phyloP scores from a whole-genome alignment of 2,888 invertebrate genomes.

The Mechanitis mazaeus region DNA sequence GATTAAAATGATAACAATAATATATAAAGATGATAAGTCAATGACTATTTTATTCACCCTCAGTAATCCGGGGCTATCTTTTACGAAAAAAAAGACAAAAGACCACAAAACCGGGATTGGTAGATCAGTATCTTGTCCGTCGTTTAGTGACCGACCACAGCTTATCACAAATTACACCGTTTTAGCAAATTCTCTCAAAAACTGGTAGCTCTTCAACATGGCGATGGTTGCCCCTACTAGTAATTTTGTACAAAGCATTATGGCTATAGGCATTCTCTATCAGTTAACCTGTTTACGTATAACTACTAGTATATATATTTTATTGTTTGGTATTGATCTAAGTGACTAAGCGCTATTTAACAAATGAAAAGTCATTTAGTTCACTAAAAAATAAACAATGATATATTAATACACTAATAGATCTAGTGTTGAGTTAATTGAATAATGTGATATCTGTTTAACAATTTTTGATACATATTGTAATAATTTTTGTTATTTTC shows the following conservation, averaged over 20 bases:
- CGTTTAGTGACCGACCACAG: conserved; percentile 47
- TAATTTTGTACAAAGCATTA: neutral
- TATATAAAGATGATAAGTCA: neutral
- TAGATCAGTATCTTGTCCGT: conserved; percentile 55
- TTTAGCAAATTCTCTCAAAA: conserved; percentile 60
- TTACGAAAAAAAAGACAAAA: conserved; percentile 30
- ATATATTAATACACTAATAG: no score
- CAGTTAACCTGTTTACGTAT: no score
- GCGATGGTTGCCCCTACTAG: conserved; percentile 14
- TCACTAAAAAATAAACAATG: no score
- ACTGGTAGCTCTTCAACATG: conserved; percentile 39
- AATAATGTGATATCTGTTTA: no score
- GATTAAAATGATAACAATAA: conserved; percentile 2
- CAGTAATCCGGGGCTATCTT: conserved; percentile 31
- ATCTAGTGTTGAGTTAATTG: no score
- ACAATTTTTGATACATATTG: no score
- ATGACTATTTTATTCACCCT: conserved; percentile 31
- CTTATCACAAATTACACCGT: conserved; percentile 69
- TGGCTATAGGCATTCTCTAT: neutral
- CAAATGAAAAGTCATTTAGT: no score
- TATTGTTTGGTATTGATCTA: no score
- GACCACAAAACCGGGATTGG: conserved; percentile 41
- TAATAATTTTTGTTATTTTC: no score
- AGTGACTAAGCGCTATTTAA: no score
- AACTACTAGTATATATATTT: no score